Evolutionary conservation across 2,113 vertebrate species (phyloP).

Genomic region (Perccottus glenii): DNA sequence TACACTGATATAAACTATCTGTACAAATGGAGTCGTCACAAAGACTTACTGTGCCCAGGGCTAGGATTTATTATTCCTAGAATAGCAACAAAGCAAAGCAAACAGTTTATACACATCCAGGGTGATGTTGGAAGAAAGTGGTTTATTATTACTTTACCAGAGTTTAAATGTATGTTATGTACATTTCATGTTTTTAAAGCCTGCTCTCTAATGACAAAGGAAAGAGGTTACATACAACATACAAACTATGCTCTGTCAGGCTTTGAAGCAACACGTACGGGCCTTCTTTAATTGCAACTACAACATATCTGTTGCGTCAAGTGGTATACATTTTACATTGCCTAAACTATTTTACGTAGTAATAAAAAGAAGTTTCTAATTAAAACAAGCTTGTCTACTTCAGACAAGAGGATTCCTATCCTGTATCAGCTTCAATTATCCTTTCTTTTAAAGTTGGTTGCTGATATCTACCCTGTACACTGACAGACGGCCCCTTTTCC

Average conservation of each 20-base stretch:
- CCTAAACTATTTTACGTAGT: no score
- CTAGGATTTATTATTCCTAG: constrained; percentile 9
- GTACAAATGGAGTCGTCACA: constrained; percentile 19
- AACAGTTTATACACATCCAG: constrained; percentile 1
- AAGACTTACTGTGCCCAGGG: not conserved
- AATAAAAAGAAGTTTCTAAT: no score
- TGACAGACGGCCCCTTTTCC: constrained; percentile 46
- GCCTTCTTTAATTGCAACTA: constrained; percentile 6
- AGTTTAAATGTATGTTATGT: not conserved
- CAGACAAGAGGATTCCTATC: no score
- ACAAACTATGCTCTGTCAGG: not conserved
- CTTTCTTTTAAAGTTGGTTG: not conserved
- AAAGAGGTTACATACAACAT: constrained; percentile 15
- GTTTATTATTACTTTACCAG: not conserved
- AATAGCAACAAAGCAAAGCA: not conserved
- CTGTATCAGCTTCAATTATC: not conserved
- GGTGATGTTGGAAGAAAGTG: not conserved
- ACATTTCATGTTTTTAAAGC: not conserved
- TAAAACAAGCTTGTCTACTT: no score
- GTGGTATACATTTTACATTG: no score
- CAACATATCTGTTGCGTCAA: not conserved
- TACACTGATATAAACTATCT: constrained; percentile 23
- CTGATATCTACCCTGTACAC: constrained; percentile 15
- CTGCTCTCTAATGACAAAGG: constrained; percentile 7
- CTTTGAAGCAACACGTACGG: constrained; percentile 5